phyloP scores from a whole-genome alignment of 2,888 invertebrate genomes.

The Pantelozetes paolii region DNA sequence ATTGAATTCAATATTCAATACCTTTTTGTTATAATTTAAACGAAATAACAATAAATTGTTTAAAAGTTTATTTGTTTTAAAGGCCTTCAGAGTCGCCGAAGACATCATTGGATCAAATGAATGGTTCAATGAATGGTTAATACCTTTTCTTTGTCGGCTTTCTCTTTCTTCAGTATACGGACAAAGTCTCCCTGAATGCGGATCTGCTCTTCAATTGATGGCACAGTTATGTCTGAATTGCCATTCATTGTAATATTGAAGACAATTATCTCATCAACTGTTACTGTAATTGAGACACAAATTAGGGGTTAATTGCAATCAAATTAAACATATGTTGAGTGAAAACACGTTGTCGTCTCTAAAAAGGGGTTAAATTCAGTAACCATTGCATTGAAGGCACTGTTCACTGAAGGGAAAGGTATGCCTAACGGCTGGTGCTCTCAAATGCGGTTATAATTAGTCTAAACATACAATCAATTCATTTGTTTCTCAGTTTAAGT shows the following conservation, averaged over 20 bases:
- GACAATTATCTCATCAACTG: too few species aligned
- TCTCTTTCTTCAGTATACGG: slow-evolving; percentile 28
- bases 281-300: too few species aligned
- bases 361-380: too few species aligned
- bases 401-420: too few species aligned
- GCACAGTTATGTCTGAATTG: background rate
- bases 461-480: too few species aligned
- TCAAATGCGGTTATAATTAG: too few species aligned
- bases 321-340: too few species aligned
- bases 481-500: too few species aligned
- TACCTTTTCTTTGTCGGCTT: slow-evolving; percentile 41
- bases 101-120: background rate
- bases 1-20: slow-evolving; percentile 19
- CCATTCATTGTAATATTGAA: slow-evolving; percentile 1
- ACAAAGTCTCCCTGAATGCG: slow-evolving; percentile 36
- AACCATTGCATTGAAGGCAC: too few species aligned
- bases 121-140: background rate
- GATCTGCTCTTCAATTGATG: slow-evolving; percentile 37
- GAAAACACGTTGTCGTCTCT: too few species aligned
- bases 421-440: too few species aligned
- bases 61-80: background rate
- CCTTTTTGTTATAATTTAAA: slow-evolving; percentile 7
- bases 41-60: background rate
- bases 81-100: background rate
- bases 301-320: too few species aligned